These are phyloP conservation scores for Aphrophora alni DNA, from an alignment of 2,888 invertebrate species.

Conservation along the genomic window DNA sequence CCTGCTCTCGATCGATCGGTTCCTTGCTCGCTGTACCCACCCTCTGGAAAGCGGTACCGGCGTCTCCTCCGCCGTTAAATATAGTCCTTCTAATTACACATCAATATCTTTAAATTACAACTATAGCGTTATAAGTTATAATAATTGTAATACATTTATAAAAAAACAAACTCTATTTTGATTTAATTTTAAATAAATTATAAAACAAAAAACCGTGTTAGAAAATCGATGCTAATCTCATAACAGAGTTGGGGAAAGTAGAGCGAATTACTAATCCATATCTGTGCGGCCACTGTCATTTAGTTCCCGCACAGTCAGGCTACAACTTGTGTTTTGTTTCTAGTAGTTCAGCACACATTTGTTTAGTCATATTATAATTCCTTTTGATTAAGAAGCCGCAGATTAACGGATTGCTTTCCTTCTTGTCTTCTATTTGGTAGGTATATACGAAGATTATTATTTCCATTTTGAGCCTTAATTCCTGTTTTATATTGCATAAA, in stretches of 20 bases:
- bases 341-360: constrained; percentile 58
- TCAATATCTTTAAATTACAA: neutral
- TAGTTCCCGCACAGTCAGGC: constrained; percentile 68
- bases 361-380: constrained; percentile 47
- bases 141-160: neutral
- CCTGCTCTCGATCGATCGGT: constrained; percentile 17
- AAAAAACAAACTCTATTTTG: neutral
- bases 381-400: constrained; percentile 39
- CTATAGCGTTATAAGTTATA: no score
- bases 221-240: constrained; percentile 7
- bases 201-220: neutral
- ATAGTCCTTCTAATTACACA: constrained; percentile 15
- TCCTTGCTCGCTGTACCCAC: neutral
- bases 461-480: no score
- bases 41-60: neutral
- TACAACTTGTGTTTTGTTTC: constrained; percentile 69
- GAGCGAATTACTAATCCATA: neutral
- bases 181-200: neutral
- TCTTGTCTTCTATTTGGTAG: constrained; percentile 44
- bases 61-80: constrained; percentile 24
- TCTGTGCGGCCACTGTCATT: constrained; percentile 57
- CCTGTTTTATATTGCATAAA: no score
- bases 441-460: constrained; percentile 14
- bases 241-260: neutral
- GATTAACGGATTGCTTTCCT: constrained; percentile 27